Percentiles rank a stretch among this genome's conserved stretches.
Conservation (phyloP, 2,113 vertebrate genomes). For the Maccullochella peelii region DNA sequence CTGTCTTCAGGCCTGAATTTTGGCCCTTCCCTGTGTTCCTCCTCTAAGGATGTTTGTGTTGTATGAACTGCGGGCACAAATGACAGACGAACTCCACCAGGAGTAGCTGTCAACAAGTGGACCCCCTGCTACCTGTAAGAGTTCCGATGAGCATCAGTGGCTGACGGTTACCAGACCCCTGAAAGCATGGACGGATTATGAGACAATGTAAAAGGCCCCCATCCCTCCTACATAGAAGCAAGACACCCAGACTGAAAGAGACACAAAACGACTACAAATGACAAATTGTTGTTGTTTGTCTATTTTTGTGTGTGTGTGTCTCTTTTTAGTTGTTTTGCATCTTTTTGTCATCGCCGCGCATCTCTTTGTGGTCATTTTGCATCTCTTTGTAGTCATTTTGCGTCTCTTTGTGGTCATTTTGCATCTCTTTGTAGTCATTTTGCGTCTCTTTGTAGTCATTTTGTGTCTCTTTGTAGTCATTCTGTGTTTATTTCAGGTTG, state of each 20-base stretch:
- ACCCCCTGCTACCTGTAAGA: conserved; percentile 49
- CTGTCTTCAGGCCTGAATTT: conserved; percentile 28
- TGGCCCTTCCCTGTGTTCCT: conserved; percentile 6
- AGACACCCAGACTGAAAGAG: neutral
- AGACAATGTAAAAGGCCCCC: neutral
- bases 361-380: neutral
- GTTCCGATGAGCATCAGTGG: conserved; percentile 59
- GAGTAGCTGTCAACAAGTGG: conserved; percentile 16
- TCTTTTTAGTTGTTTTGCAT: neutral
- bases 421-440: too few relatives aligned
- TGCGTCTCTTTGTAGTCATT: neutral
- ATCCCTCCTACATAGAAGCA: neutral
- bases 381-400: neutral
- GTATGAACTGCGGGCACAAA: conserved; percentile 32
- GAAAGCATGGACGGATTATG: neutral
- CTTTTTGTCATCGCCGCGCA: neutral
- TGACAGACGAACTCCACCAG: conserved; percentile 32
- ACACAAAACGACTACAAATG: too few relatives aligned
- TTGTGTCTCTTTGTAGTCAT: neutral
- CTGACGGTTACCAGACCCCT: conserved; percentile 58
- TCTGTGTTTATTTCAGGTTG: neutral
- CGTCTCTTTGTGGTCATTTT: neutral
- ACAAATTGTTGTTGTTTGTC: neutral
- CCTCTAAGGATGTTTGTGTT: conserved; percentile 25
- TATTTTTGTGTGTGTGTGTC: neutral